Conservation (phyloP, 2,797 vertebrate genomes). For the Takifugu rubripes region DNA sequence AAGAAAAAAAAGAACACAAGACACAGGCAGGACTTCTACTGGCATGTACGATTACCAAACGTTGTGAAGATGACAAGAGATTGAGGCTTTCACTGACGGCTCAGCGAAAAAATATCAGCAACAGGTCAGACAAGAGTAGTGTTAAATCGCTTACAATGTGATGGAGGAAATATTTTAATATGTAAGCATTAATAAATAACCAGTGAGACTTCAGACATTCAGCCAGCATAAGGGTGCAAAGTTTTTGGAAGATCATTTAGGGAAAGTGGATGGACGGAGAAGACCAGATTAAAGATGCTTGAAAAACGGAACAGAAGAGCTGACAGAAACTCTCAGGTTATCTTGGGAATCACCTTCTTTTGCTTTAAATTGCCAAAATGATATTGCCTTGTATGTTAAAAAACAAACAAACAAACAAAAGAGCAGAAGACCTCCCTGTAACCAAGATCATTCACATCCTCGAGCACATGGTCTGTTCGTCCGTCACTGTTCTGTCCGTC, state of each 20-base stretch:
- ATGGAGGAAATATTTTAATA: constrained; percentile 21
- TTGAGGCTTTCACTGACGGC: constrained; percentile 5
- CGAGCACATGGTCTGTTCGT: constrained; percentile 34
- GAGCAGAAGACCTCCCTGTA: constrained; percentile 45
- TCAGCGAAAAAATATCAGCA: constrained; percentile 30
- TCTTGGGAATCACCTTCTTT: constrained; percentile 50
- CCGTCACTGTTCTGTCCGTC: constrained; percentile 55
- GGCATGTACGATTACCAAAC: constrained; percentile 37
- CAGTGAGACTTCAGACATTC: constrained; percentile 55
- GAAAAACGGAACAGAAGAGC: constrained; percentile 52
- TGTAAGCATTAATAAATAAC: constrained; percentile 28
- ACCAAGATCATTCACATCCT: constrained; percentile 37
- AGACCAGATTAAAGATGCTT: constrained; percentile 48
- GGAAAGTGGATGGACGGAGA: constrained; percentile 50
- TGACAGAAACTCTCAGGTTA: constrained; percentile 47
- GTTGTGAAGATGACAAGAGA: constrained; percentile 46
- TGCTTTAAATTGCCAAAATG: constrained; percentile 33
- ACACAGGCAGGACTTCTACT: constrained; percentile 30
- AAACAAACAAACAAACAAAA: constrained; percentile 37
- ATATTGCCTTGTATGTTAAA: constrained; percentile 59
- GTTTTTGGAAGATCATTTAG: constrained; percentile 51
- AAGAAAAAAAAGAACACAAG: constrained; percentile 28
- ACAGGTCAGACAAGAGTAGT: constrained; percentile 35
- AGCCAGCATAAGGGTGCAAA: constrained; percentile 58
- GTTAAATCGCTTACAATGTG: constrained; percentile 25